Base-by-base conservation (phyloP, 2,797 vertebrate genomes). In the Dendrocincla tyrannina region DNA sequence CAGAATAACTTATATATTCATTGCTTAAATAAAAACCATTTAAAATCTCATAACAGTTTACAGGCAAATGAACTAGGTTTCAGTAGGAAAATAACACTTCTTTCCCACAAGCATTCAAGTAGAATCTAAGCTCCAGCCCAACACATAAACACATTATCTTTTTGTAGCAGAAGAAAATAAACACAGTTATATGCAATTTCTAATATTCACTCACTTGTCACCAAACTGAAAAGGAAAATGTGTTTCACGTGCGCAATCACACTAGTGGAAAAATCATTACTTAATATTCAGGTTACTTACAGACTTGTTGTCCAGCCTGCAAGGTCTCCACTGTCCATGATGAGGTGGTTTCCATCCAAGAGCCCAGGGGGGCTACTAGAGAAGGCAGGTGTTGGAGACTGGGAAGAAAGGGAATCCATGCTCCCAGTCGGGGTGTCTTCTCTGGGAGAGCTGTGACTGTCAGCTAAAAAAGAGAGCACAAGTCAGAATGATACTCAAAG, bases 351-450 rank as follows among this genome's bases (percentile, higher is more conserved):
- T 81, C 95, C 98, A 7, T 97, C 98, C 93, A 97, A 47, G 39
- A 96, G 98, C 78, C 98, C 98, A 2, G 97, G 92, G 5, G 98
- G 97, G n/a, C 97, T 98, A 47, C 98, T 98, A 10, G 98, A 98
- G 82, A 97, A 72, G 2, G 94, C 93, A 27, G 97, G 97, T 2
- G 98, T 98, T 1, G 99, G 99, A 30, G 99, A 99, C 15, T 99
- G 98, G 37, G 99, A 99, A 30, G 99, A 99, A 41, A 99, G 98
- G 0, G 99, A 99, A 96, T 99, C 99, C 28, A 98, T 98, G 95
- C 99, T 99, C 94, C 98, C 98, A 85, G 98, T 98, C 19, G 98
- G 99, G 5, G 98, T 98, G 72, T 98, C 98, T 73, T 99, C 99
- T 85, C 97, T 98, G 13, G 97, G 97, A 59, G 96, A 96, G 83